Base-by-base conservation (phyloP, 2,888 invertebrate species). In the Cheilosia urbana region DNA sequence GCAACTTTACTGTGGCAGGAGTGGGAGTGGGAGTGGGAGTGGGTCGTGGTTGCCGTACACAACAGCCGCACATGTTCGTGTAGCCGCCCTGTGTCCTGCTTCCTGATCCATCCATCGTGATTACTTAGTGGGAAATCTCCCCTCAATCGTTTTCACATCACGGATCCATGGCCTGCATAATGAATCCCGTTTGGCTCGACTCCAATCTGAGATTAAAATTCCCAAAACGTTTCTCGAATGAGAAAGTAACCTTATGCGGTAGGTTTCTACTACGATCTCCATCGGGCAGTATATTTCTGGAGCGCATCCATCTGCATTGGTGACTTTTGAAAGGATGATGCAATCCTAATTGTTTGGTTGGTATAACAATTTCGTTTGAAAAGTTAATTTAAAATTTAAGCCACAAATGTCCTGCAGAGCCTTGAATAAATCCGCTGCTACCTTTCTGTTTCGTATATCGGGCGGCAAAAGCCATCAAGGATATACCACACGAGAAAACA, bases 161-260 rank as follows among this genome's bases (percentile, higher is more conserved):
- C 68, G 72, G 51, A 71, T 71, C 75, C 57, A 72, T 76, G 49
- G 76, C 85, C 76, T 85, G 85, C 66, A 85, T 85, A 85, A 85
- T 81, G 85, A 81, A 85, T 81, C 49, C 68, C 45, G 81, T 58
- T 85, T 85, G 85, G 85, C 85, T 71, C 81, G 72, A 40, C 42
- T 85, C 85, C 85, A 85, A 81, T 72, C 80, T 53, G 68, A 81
- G 85, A 85, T 85, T 85, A 81, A 85, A 85, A 80, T 81, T 77
- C 76, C 85, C 85, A 68, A 83, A 83, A 80, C 76, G 71, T 57
- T 76, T 69, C 49, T 66, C 75, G 71, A 71, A 80, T 55, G 69
- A 58, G 62, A 62, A 78, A 65, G 69, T 69, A 78, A 83, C 79
- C 75, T 65, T 84, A 63, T 75, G 79, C 19, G 24, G 24, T 27